A percentile compares a stretch with the other conserved stretches of the same genome.
phyloP scores from a whole-genome alignment of 2,797 vertebrate species.

The Molossus molossus region DNA sequence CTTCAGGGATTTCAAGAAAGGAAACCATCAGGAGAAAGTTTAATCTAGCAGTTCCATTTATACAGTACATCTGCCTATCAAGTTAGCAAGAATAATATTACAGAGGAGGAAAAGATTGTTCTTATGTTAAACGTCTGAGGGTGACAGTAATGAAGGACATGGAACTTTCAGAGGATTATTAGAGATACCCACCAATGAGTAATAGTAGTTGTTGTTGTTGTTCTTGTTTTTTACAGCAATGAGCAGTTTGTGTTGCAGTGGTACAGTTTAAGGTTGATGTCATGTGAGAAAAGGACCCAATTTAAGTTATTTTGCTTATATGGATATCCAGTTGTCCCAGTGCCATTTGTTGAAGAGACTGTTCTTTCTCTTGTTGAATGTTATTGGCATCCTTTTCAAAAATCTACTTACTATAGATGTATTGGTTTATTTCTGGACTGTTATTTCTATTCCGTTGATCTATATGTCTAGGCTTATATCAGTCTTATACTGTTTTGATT shows the following conservation, averaged over 20 bases:
- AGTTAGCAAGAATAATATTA: background rate
- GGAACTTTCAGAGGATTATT: background rate
- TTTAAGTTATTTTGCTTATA: background rate
- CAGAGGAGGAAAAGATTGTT: background rate
- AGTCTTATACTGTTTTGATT: background rate
- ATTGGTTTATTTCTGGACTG: background rate
- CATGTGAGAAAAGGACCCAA: background rate
- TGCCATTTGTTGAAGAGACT: background rate
- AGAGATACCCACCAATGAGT: background rate
- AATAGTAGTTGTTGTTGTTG: background rate
- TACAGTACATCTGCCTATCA: background rate
- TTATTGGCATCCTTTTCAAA: background rate
- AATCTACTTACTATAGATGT: background rate
- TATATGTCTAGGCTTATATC: background rate
- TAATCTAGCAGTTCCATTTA: slow-evolving; percentile 1
- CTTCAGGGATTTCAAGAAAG: background rate
- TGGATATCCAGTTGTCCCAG: background rate
- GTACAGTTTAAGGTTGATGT: background rate
- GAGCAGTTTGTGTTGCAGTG: background rate
- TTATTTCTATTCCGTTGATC: background rate
- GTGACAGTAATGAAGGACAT: background rate
- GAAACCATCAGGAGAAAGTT: background rate
- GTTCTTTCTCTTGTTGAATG: background rate
- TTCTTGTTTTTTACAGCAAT: background rate
- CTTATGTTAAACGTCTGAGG: background rate